Conservation (phyloP, 1,140 invertebrate genomes). For the Orchestia grillus region DNA sequence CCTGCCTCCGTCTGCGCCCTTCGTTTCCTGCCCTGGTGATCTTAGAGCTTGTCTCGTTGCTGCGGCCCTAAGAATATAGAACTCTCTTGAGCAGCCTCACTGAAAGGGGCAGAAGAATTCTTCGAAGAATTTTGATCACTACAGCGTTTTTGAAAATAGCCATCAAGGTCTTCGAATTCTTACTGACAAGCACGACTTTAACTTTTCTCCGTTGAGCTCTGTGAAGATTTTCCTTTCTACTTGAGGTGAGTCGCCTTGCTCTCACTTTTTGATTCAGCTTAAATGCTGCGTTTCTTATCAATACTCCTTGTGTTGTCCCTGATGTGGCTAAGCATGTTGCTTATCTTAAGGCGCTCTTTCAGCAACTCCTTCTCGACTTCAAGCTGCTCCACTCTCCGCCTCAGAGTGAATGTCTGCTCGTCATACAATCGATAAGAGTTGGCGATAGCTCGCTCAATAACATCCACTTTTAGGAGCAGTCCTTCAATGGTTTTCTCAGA, state of each 20-base stretch:
- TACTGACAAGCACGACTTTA: not conserved
- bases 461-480: not conserved
- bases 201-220: not conserved
- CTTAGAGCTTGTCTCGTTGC: not conserved
- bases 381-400: conserved; percentile 7
- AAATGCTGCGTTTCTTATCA: not conserved
- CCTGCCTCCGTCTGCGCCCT: not conserved
- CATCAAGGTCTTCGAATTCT: not conserved
- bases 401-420: not conserved
- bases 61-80: not conserved
- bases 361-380: conserved; percentile 39
- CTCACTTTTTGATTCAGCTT: not conserved
- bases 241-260: not conserved
- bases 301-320: conserved; percentile 2
- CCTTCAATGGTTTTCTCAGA: conserved; percentile 6
- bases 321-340: conserved; percentile 42
- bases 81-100: not conserved
- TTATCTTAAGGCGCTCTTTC: conserved; percentile 14
- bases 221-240: conserved; percentile 12
- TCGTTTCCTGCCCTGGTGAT: not conserved
- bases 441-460: conserved; percentile 28
- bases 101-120: not conserved
- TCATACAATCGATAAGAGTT: conserved; percentile 30
- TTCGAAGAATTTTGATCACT: not conserved
- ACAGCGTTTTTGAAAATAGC: not conserved